A percentile compares a stretch with the other conserved stretches of the same genome.
These are phyloP conservation scores for Tetrapedia diversipes DNA, from an alignment of 2,888 invertebrate species.

Conservation along the genomic window DNA sequence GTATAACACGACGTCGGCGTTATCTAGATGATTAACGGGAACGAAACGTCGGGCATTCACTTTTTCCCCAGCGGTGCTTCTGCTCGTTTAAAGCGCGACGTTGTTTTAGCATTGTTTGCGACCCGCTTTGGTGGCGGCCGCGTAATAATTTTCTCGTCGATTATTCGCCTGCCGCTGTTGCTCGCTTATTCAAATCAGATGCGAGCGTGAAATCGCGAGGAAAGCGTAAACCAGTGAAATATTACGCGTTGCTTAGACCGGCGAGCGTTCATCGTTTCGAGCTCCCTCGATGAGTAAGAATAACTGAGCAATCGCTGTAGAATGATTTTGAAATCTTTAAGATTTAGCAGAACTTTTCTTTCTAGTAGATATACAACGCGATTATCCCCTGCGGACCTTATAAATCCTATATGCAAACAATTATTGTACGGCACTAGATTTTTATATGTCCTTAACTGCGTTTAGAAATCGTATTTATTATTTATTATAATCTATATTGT, in stretches of 20 bases:
- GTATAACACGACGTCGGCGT: slow-evolving; percentile 8
- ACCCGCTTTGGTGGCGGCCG: slow-evolving; percentile 1
- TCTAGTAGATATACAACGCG: no score
- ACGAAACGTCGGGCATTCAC: background rate
- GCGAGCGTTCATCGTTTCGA: slow-evolving; percentile 14
- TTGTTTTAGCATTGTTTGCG: slow-evolving; percentile 26
- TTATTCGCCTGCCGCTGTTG: slow-evolving; percentile 26
- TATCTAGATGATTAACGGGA: slow-evolving; percentile 16
- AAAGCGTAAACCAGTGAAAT: background rate
- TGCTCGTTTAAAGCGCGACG: slow-evolving; percentile 2
- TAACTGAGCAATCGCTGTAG: no score
- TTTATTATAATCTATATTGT: no score
- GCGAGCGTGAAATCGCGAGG: slow-evolving; percentile 1
- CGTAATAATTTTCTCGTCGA: slow-evolving; percentile 40
- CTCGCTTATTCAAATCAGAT: slow-evolving; percentile 20
- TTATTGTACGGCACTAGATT: no score
- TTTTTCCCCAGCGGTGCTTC: slow-evolving; percentile 17
- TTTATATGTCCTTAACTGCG: no score
- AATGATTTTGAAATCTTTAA: no score
- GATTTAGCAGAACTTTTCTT: background rate
- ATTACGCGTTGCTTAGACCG: background rate
- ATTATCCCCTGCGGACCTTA: no score
- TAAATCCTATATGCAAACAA: no score
- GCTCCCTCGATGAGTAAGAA: no score
- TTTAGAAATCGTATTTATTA: no score